These are phyloP conservation scores for Carassius auratus DNA, from an alignment of 2,113 vertebrate species.

Conservation along the genomic window DNA sequence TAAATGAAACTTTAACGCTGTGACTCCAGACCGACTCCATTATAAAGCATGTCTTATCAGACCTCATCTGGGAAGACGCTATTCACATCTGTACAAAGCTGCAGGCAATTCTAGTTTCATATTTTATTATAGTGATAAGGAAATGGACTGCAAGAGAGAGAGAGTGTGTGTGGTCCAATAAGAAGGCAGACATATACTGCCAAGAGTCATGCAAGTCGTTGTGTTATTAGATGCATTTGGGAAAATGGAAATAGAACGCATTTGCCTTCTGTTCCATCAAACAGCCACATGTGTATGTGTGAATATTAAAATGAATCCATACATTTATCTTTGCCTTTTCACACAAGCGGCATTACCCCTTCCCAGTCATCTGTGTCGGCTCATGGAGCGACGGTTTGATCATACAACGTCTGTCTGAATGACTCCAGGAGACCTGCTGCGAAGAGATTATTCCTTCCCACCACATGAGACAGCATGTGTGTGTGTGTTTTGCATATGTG, in stretches of 20 bases:
- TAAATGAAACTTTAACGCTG: constrained; percentile 88
- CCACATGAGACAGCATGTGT: neutral
- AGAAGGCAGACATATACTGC: constrained; percentile 9
- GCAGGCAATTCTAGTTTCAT: constrained; percentile 88
- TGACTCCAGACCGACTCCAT: constrained; percentile 86
- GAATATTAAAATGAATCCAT: constrained; percentile 52
- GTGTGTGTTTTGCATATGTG: neutral
- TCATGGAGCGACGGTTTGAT: constrained; percentile 49
- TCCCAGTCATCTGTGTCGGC: constrained; percentile 45
- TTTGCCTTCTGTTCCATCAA: constrained; percentile 31
- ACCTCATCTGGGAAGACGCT: constrained; percentile 89
- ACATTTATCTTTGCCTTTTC: constrained; percentile 47
- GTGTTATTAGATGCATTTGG: constrained; percentile 47
- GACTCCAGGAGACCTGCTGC: constrained; percentile 35
- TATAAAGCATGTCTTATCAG: constrained; percentile 87
- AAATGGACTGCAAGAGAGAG: constrained; percentile 73
- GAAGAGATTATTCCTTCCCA: constrained; percentile 43
- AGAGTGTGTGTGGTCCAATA: neutral
- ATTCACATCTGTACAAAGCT: constrained; percentile 87
- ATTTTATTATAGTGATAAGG: constrained; percentile 92
- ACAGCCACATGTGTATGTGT: constrained; percentile 1
- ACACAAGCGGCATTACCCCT: constrained; percentile 33
- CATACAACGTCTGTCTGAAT: constrained; percentile 31
- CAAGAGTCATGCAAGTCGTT: constrained; percentile 1
- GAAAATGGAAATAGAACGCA: constrained; percentile 48